Conservation (phyloP, 2,797 vertebrate genomes). For the Sebastes cheni region DNA sequence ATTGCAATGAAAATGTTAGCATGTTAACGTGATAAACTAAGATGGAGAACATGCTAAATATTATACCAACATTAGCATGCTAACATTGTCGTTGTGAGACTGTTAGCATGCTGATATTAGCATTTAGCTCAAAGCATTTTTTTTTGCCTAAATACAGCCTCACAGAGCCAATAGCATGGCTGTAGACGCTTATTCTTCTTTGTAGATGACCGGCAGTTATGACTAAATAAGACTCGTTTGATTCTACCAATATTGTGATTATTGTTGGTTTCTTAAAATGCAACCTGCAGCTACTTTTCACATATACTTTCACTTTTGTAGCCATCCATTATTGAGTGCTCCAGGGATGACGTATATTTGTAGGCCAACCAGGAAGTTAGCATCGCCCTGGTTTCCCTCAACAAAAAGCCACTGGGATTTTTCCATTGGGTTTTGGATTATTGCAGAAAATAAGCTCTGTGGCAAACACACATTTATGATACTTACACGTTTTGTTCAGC, state of each 20-base stretch:
- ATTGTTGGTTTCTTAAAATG: not conserved
- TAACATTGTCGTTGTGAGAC: not conserved
- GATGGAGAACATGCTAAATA: not conserved
- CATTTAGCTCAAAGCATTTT: not conserved
- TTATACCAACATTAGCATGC: not conserved
- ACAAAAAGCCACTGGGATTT: no score
- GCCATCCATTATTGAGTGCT: not conserved
- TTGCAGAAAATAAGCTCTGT: no score
- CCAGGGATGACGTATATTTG: no score
- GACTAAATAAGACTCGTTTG: not conserved
- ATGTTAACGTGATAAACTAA: not conserved
- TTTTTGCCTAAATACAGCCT: not conserved
- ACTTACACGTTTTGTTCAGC: no score
- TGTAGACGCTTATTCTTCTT: not conserved
- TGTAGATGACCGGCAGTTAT: not conserved
- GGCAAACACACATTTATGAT: no score
- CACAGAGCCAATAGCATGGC: no score
- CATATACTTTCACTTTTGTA: not conserved
- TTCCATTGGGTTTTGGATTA: no score
- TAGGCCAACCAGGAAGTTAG: no score
- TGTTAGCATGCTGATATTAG: not conserved
- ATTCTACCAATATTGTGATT: not conserved
- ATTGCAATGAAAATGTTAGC: not conserved
- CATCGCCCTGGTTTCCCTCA: no score
- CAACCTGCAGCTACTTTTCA: not conserved